Percentiles rank a stretch among this genome's conserved stretches.
phyloP scores from a whole-genome alignment of 2,113 vertebrate species.

The Atractosteus spatula region DNA sequence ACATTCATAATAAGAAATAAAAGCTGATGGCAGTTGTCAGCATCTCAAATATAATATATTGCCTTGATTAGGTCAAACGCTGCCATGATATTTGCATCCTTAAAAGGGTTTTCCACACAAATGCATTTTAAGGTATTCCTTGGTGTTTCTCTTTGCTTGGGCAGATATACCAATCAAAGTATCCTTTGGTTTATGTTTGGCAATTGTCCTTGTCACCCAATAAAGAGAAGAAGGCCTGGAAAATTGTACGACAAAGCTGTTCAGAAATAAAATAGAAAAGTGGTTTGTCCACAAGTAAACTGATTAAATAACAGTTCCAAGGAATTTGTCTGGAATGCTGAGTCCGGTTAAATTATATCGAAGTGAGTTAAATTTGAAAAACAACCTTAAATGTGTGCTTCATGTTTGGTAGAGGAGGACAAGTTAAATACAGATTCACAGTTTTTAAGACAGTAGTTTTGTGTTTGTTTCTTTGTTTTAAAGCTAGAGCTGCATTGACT shows the following conservation, averaged over 20 bases:
- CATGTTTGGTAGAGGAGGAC: not conserved
- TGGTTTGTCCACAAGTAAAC: not conserved
- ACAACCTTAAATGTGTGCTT: not conserved
- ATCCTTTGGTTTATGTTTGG: constrained; percentile 61
- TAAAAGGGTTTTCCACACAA: constrained; percentile 11
- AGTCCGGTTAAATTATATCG: not conserved
- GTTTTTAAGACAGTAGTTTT: constrained; percentile 74
- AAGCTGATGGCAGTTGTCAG: constrained; percentile 7
- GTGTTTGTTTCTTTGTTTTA: constrained; percentile 12
- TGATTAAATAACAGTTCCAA: not conserved
- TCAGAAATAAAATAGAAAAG: not conserved
- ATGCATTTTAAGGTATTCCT: constrained; percentile 48
- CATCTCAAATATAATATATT: constrained; percentile 42
- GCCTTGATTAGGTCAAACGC: constrained; percentile 26
- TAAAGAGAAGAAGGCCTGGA: not conserved
- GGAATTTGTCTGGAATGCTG: not conserved
- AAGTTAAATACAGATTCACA: constrained; percentile 49
- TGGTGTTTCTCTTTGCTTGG: constrained; percentile 59
- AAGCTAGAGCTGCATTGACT: constrained; percentile 59
- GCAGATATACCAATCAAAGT: constrained; percentile 27
- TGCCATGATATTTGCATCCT: constrained; percentile 21
- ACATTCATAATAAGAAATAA: constrained; percentile 59
- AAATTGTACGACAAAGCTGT: not conserved
- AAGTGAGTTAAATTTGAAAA: not conserved
- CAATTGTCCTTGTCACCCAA: constrained; percentile 40